Conservation (phyloP, 2,797 vertebrate genomes). For the Sebastes melanostomus region DNA sequence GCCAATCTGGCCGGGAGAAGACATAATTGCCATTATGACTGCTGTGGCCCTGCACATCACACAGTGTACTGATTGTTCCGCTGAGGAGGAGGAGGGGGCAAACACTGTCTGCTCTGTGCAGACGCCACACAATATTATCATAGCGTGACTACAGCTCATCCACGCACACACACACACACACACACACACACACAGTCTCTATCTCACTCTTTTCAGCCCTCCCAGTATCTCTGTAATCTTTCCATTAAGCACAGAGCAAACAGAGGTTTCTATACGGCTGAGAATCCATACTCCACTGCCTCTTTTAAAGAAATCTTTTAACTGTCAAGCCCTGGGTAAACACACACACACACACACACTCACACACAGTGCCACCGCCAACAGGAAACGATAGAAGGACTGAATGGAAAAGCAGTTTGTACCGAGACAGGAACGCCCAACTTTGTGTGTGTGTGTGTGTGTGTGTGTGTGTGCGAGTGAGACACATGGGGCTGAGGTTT, state of each 20-base stretch:
- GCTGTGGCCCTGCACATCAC: slow-evolving; percentile 60
- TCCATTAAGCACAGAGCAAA: slow-evolving; percentile 66
- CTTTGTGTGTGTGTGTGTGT: slow-evolving; percentile 8
- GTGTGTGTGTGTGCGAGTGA: not conserved
- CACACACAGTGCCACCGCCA: slow-evolving; percentile 36
- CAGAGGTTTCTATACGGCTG: slow-evolving; percentile 54
- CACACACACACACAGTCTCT: slow-evolving; percentile 5
- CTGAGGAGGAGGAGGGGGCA: slow-evolving; percentile 42
- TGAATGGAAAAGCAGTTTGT: slow-evolving; percentile 72
- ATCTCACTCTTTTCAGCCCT: slow-evolving; percentile 34
- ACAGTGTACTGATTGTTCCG: slow-evolving; percentile 74
- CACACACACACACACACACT: slow-evolving; percentile 52
- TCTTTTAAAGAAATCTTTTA: slow-evolving; percentile 37
- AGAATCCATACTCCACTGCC: slow-evolving; percentile 55
- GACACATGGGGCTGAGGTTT: slow-evolving; percentile 55
- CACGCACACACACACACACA: slow-evolving; percentile 11
- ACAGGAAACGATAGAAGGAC: slow-evolving; percentile 57
- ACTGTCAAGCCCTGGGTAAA: slow-evolving; percentile 70
- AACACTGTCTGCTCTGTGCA: slow-evolving; percentile 68
- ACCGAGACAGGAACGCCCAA: slow-evolving; percentile 63
- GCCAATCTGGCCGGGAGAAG: slow-evolving; percentile 59
- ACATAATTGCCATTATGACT: slow-evolving; percentile 76
- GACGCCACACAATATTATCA: slow-evolving; percentile 71
- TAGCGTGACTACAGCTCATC: slow-evolving; percentile 73
- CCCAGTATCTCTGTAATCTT: slow-evolving; percentile 52